These are phyloP conservation scores for Procambarus clarkii DNA, from an alignment of 1,140 invertebrate species.

Conservation along the genomic window DNA sequence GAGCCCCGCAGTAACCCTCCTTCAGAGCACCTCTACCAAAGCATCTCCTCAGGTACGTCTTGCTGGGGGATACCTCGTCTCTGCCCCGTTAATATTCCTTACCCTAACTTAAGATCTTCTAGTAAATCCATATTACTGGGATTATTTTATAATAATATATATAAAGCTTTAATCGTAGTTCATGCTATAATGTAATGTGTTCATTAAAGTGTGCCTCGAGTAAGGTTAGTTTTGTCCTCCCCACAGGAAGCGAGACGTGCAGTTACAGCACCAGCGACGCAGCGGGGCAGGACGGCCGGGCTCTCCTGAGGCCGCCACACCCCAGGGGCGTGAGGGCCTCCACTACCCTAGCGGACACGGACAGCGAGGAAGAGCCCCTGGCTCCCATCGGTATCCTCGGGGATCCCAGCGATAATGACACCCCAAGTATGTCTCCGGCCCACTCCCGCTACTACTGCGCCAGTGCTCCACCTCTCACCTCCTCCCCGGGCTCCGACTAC, in stretches of 20 bases:
- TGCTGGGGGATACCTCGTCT: neutral
- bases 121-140: too few species aligned
- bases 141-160: too few species aligned
- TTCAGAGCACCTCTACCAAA: constrained; percentile 63
- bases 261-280: constrained; percentile 64
- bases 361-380: constrained; percentile 63
- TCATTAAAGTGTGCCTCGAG: too few species aligned
- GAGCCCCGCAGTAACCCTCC: constrained; percentile 52
- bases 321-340: neutral
- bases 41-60: constrained; percentile 57
- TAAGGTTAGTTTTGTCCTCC: neutral
- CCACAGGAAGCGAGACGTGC: constrained; percentile 59
- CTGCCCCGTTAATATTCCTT: neutral
- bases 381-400: constrained; percentile 14
- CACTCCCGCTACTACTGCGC: constrained; percentile 60
- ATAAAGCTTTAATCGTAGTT: too few species aligned
- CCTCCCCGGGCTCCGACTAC: constrained; percentile 43
- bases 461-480: constrained; percentile 28
- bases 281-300: constrained; percentile 45
- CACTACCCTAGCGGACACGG: constrained; percentile 39
- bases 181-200: too few species aligned
- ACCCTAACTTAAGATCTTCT: neutral
- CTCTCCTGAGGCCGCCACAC: constrained; percentile 32
- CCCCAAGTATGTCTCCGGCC: constrained; percentile 43
- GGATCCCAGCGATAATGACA: constrained; percentile 52